Conservation (phyloP, 2,797 vertebrate genomes). For the Antennarius maculatus region DNA sequence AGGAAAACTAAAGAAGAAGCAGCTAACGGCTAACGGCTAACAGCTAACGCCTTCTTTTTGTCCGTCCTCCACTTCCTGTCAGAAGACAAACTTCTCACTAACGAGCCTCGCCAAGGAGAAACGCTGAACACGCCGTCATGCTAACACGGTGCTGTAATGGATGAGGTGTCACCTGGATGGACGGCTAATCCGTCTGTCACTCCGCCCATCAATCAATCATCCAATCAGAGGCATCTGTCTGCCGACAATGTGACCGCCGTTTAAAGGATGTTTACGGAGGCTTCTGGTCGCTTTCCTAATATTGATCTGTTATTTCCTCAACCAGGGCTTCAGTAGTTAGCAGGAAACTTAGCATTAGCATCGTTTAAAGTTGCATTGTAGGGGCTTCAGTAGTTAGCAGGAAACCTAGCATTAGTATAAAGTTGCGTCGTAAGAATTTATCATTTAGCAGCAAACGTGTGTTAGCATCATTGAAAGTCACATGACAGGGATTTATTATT, state of each 20-base stretch:
- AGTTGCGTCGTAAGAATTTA: too few species aligned
- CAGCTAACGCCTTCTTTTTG: constrained; percentile 26
- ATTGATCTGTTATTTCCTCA: too few species aligned
- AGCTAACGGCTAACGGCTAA: constrained; percentile 17
- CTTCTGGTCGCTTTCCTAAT: neutral
- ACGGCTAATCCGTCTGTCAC: constrained; percentile 57
- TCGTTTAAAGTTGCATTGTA: too few species aligned
- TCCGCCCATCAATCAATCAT: constrained; percentile 38
- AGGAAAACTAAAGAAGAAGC: constrained; percentile 16
- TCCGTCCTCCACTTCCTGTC: constrained; percentile 37
- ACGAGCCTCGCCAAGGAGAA: constrained; percentile 45
- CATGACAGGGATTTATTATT: too few species aligned
- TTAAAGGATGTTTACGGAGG: constrained; percentile 11
- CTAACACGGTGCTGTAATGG: constrained; percentile 39
- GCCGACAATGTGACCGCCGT: constrained; percentile 12
- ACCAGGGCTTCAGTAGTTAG: too few species aligned
- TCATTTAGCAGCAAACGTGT: too few species aligned
- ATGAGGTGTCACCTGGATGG: constrained; percentile 45
- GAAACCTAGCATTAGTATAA: too few species aligned
- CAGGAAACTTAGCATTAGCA: too few species aligned
- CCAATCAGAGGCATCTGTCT: constrained; percentile 9
- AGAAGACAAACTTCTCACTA: constrained; percentile 39
- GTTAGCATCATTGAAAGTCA: too few species aligned
- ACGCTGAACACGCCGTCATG: constrained; percentile 44
- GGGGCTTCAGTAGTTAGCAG: too few species aligned